Base-by-base conservation (phyloP, 2,888 invertebrate genomes). In the Colostygia pectinataria region DNA sequence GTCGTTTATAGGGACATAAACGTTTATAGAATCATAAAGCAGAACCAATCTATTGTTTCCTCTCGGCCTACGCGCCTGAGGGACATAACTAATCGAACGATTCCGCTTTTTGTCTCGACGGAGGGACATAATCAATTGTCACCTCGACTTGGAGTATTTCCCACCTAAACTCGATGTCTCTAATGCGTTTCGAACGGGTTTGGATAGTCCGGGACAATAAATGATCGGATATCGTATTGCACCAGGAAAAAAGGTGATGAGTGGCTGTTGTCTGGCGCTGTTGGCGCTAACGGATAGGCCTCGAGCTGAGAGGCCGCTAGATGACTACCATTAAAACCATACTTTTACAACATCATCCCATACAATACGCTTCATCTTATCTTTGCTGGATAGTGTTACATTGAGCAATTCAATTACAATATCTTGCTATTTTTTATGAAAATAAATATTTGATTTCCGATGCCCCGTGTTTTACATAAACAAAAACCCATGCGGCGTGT, bases 11-110 rank as follows among this genome's bases (percentile, higher is more conserved):
- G 78, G 78, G 70, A 78, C 82, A 88, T 90, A 85, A 89, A 89
- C 83, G 84, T 87, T 90, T 89, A 87, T 89, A 79, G 85, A 88
- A 83, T 86, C 88, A 86, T 89, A 90, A 89, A 90, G 74, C 80
- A 85, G 78, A 77, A 72, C 77, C 84, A 77, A 87, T 84, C 83
- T 83, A 89, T 90, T 89, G 89, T 90, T 80, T 82, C 77, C 67
- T 73, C 68, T 66, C 81, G 68, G 69, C 85, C 88, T 84, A 86
- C 89, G 86, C 84, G 64, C 71, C 68, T 63, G 74, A 76, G 67
- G 77, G 75, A 87, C 83, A 82, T 84, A 82, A 85, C 86, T 85
- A 86, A 89, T 88, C 83, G 87, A 73, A 73, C 74, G 72, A 86
- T 83, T 81, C 84, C 73, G 77, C 83, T 89, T 88, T 88, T 87